Percentiles rank a stretch among this genome's conserved stretches.
These are phyloP conservation scores for Habroteleia sp. DNA, from an alignment of 2,888 invertebrate genomes.

Conservation along the genomic window DNA sequence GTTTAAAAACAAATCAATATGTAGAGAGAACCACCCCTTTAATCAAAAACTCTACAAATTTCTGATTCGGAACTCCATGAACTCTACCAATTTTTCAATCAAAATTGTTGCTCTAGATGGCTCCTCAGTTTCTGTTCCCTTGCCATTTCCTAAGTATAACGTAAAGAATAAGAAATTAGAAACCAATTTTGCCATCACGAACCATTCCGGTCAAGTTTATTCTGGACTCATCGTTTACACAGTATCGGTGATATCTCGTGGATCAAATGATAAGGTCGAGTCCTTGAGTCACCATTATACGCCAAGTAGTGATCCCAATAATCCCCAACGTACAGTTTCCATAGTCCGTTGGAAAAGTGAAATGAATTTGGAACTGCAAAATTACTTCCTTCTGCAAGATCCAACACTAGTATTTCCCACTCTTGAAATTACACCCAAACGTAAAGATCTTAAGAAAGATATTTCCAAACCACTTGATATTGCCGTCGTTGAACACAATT, in stretches of 20 bases:
- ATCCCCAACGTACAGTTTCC: constrained; percentile 72
- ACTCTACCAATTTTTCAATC: constrained; percentile 71
- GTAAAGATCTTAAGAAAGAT: constrained; percentile 45
- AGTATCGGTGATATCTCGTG: constrained; percentile 68
- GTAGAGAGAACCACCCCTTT: constrained; percentile 72
- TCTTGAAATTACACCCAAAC: constrained; percentile 3
- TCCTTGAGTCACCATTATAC: constrained; percentile 59
- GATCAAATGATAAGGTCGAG: constrained; percentile 51
- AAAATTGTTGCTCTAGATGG: constrained; percentile 69
- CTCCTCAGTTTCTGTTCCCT: constrained; percentile 70
- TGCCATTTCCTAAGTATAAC: constrained; percentile 74
- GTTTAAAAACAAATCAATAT: constrained; percentile 74
- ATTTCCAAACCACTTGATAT: constrained; percentile 70
- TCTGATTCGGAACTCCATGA: constrained; percentile 69
- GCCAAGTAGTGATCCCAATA: constrained; percentile 72
- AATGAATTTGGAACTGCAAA: constrained; percentile 9
- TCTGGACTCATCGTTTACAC: constrained; percentile 74
- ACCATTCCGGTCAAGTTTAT: constrained; percentile 66
- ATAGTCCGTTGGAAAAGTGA: constrained; percentile 60
- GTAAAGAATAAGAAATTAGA: constrained; percentile 70
- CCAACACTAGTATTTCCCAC: constrained; percentile 66
- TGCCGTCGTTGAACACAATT: constrained; percentile 74
- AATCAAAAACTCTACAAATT: constrained; percentile 76
- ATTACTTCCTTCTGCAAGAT: constrained; percentile 72
- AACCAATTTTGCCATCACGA: constrained; percentile 75